phyloP scores from a whole-genome alignment of 2,113 vertebrate genomes.

The Emydocephalus ijimae region DNA sequence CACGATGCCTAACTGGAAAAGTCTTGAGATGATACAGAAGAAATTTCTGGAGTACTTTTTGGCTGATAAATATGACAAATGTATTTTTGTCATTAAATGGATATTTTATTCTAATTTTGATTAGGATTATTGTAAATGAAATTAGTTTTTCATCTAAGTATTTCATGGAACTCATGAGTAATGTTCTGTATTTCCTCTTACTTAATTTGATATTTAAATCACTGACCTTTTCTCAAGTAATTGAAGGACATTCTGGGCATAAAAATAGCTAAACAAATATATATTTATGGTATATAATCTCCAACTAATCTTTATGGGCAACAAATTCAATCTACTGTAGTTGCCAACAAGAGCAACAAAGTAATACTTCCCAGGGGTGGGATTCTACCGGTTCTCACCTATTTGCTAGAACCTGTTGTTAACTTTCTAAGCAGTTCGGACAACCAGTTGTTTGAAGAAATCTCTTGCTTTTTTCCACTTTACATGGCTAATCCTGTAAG shows the following conservation, averaged over 20 bases:
- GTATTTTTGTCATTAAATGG: background rate
- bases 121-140: background rate
- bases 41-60: background rate
- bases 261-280: background rate
- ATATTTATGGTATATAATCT: background rate
- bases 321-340: background rate
- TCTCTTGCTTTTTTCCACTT: too few species aligned
- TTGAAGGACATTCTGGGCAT: background rate
- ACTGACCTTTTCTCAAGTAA: background rate
- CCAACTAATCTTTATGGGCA: background rate
- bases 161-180: background rate
- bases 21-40: background rate
- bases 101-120: background rate
- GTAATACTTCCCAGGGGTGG: background rate
- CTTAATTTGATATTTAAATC: background rate
- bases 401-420: too few species aligned
- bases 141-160: background rate
- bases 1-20: background rate
- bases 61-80: background rate
- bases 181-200: background rate
- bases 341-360: background rate
- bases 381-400: too few species aligned
- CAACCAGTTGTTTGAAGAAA: too few species aligned
- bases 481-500: too few species aligned
- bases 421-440: too few species aligned